phyloP scores from a whole-genome alignment of 2,797 vertebrate genomes.

The Kryptopterus vitreolus region DNA sequence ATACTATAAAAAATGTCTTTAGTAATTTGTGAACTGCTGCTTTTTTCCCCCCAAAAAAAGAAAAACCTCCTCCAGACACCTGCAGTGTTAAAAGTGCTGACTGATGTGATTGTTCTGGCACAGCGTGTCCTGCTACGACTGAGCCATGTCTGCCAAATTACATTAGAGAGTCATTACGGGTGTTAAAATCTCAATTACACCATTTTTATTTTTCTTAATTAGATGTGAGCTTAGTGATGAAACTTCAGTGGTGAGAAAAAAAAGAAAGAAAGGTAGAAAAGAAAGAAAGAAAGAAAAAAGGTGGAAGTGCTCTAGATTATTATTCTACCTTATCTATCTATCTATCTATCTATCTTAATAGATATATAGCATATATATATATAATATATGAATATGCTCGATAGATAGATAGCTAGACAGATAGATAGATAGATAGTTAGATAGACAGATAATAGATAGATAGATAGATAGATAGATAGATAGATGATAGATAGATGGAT shows the following conservation, averaged over 20 bases:
- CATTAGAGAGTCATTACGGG: slow-evolving; percentile 30
- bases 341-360: no score
- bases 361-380: no score
- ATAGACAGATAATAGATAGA: no score
- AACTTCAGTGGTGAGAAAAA: not conserved
- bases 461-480: no score
- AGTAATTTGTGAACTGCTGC: not conserved
- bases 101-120: slow-evolving; percentile 31
- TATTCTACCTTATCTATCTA: no score
- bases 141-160: slow-evolving; percentile 13
- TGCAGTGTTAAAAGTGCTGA: slow-evolving; percentile 22
- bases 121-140: slow-evolving; percentile 17
- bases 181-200: slow-evolving; percentile 31
- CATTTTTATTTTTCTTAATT: slow-evolving; percentile 18
- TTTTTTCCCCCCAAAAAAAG: no score
- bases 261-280: not conserved
- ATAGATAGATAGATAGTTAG: no score
- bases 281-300: not conserved
- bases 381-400: no score
- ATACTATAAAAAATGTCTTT: not conserved
- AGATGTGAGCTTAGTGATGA: not conserved
- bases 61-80: slow-evolving; percentile 18
- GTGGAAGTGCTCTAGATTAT: not conserved
- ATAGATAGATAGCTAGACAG: no score
- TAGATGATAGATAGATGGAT: no score